Evolutionary conservation across 2,113 vertebrate species (phyloP), one percentile per base, ranked within the genome.

Genomic region (Zootoca vivipara): DNA sequence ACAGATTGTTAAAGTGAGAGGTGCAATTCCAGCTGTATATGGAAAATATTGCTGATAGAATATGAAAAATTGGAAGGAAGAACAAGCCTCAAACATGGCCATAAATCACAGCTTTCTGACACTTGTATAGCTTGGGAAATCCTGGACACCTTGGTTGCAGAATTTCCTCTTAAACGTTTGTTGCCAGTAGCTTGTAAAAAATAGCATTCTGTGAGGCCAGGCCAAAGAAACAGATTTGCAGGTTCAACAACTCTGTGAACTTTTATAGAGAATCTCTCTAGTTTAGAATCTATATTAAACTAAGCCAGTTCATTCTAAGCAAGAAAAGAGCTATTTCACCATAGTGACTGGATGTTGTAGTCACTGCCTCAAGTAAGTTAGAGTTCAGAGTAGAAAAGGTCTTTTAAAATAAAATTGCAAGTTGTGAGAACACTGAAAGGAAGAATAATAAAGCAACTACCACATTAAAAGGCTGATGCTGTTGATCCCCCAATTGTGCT

Each of bases 101-200:
- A 77, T n/a, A 67, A 77, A 82, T 89, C 70, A 52, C 78, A 67
- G 62, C 69, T 75, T 80, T 79, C 35, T 33, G 72, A 82, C 38
- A 89, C 18, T 74, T 77, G 70, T 15, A 81, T 28, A 33, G n/a
- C 12, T 85, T 89, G 12, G 82, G 88, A 82, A 85, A 82, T 86
- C 40, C 62, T 82, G 78, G 64, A 69, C 33, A 42, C 46, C n/a
- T 52, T 85, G 40, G 20, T 86, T 82, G 62, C 33, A 86, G 33
- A 82, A 86, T 40, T 82, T 82, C 28, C 56, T 85, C 38, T 24
- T 77, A 82, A 86, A 75, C 82, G 30, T 89, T 24, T 89, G 46
- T 85, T 74, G 83, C 38, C 24, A 35, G 26, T 24, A 75, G 40
- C 69, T 82, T 82, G 70, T 82, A 65, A 88, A 88, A 46, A 74